phyloP scores from a whole-genome alignment of 2,113 vertebrate genomes.

The Apteryx mantelli region DNA sequence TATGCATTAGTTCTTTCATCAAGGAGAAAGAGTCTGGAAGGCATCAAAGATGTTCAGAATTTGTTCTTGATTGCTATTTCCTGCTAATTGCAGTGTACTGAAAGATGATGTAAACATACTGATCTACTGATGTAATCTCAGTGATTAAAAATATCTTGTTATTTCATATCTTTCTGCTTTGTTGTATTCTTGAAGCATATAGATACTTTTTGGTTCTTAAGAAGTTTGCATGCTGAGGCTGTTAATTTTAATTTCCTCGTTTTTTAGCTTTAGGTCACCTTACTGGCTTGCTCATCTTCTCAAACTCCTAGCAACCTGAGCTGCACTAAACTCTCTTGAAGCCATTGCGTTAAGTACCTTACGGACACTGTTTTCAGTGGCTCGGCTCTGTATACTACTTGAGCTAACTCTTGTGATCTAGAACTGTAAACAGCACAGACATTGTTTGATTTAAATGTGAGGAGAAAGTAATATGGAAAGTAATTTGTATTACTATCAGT shows the following conservation, averaged over 20 bases:
- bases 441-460: background rate
- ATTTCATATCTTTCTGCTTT: background rate
- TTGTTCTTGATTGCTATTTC: background rate
- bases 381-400: background rate
- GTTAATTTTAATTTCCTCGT: background rate
- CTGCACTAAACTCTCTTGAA: background rate
- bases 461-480: background rate
- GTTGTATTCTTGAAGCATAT: background rate
- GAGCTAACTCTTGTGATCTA: background rate
- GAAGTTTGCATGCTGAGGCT: background rate
- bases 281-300: background rate
- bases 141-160: background rate
- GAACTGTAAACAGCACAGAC: background rate
- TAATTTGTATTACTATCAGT: background rate
- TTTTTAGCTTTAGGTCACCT: background rate
- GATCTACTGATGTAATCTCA: background rate
- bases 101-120: background rate
- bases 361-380: background rate
- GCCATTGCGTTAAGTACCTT: background rate
- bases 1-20: background rate
- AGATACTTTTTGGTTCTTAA: background rate
- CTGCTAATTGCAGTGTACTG: background rate
- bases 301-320: background rate
- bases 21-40: background rate
- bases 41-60: background rate